Base-by-base conservation (phyloP, 2,797 vertebrate species). In the Coracias cyanogaster region DNA sequence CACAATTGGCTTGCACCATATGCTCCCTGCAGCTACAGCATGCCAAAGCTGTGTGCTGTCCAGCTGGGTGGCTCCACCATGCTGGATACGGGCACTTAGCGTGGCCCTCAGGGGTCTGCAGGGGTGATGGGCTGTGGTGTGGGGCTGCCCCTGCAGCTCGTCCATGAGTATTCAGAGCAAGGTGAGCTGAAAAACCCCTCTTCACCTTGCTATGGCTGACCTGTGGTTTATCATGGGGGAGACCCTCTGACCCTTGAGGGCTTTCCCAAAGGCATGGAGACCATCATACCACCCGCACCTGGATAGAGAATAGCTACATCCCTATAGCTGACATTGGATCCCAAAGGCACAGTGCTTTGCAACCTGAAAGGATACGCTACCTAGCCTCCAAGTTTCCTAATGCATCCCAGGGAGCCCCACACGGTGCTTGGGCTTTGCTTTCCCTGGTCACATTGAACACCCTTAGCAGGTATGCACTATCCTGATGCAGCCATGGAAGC, bases 1-100 rank as follows among this genome's bases (percentile, higher is more conserved):
- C 0, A 4, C 25, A 26, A 2, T 5, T 25, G 77, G 81, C 89
- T 82, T 9, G 48, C 0, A 2, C 90, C 41, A 2, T 51, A 3
- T n/a, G 82, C 69, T 49, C 18, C n/a, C 81, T 29, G 8, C 13
- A 43, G 78, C 58, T 28, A 3, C 2, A 0, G 58, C 1, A 0
- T 12, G 45, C 61, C 2, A 0, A 9, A 10, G 31, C 35, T 1
- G 12, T 10, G 26, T 12, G 71, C 86, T 0, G 4, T 0, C 0
- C n/a, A 26, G 51, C 48, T 0, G 15, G n/a, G 12, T n/a, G 58
- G 78, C 49, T 43, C 39, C 0, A 11, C 76, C 0, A 0, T 12
- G 81, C 78, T 51, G 82, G 20, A 45, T 41, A 20, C 1, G 4
- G 51, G 43, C 3, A 0, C 69, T 66, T 39, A 0, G 60, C 1